A percentile compares a stretch with the other conserved stretches of the same genome.
Evolutionary conservation across 2,888 invertebrate genomes (phyloP).

Genomic region (Calliphora vomitoria): DNA sequence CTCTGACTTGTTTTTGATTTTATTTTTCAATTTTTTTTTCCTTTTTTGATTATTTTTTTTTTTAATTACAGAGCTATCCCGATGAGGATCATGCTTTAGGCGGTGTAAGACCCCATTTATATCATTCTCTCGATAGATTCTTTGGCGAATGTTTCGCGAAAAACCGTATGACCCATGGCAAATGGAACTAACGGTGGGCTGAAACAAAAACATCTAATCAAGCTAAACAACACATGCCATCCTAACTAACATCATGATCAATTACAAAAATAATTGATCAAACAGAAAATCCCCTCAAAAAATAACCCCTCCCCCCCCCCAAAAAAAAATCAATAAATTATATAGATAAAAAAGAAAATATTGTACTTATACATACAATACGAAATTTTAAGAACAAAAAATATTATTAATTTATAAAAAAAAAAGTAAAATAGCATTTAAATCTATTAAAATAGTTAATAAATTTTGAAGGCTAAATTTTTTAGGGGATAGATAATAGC

Average conservation of each 20-base stretch:
- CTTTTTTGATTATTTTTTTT: constrained; percentile 20
- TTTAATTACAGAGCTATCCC: constrained; percentile 91
- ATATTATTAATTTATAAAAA: constrained; percentile 30
- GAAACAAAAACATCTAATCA: not conserved
- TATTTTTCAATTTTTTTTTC: not conserved
- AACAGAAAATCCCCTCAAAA: no score
- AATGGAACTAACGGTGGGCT: constrained; percentile 35
- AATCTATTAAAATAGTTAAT: no score
- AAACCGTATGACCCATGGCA: constrained; percentile 78
- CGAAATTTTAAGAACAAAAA: not conserved
- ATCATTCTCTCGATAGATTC: constrained; percentile 95
- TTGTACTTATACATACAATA: constrained; percentile 74
- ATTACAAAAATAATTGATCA: constrained; percentile 32
- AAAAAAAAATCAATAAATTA: constrained; percentile 27
- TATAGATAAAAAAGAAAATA: constrained; percentile 41
- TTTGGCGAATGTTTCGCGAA: constrained; percentile 85
- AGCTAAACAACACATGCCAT: constrained; percentile 47
- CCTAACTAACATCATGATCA: constrained; percentile 52
- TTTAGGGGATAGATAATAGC: no score
- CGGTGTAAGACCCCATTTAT: constrained; percentile 93
- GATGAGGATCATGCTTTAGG: constrained; percentile 96
- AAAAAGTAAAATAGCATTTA: not conserved
- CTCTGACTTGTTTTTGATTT: no score
- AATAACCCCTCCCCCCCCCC: no score
- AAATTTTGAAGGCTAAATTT: no score